These are phyloP conservation scores for Drosophila sordidula DNA, from an alignment of 2,888 invertebrate genomes.

Conservation along the genomic window DNA sequence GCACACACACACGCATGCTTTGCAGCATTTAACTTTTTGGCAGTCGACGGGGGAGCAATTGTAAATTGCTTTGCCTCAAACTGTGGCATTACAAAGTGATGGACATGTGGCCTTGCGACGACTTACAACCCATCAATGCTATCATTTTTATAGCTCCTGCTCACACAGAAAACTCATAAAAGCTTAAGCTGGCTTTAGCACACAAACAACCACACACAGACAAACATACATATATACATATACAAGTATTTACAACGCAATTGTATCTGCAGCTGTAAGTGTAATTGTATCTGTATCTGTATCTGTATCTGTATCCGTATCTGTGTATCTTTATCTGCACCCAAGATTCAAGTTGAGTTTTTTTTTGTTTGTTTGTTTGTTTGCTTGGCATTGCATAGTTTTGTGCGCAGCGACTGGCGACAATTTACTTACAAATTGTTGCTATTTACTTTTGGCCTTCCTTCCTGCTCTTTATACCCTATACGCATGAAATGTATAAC, in stretches of 20 bases:
- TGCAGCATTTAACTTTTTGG: slow-evolving; percentile 4
- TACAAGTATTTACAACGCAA: slow-evolving; percentile 33
- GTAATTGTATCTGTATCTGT: slow-evolving; percentile 27
- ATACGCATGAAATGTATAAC: background rate
- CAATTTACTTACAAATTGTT: slow-evolving; percentile 67
- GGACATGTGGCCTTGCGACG: slow-evolving; percentile 25
- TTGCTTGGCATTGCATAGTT: slow-evolving; percentile 37
- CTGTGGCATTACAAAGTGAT: slow-evolving; percentile 4
- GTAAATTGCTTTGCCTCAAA: slow-evolving; percentile 29
- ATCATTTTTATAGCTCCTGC: slow-evolving; percentile 30
- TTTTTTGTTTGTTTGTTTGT: slow-evolving; percentile 36
- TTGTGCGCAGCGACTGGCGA: slow-evolving; percentile 29
- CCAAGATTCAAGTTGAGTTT: slow-evolving; percentile 42
- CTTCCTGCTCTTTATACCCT: slow-evolving; percentile 20
- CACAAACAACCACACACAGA: background rate
- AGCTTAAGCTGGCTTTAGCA: slow-evolving; percentile 45
- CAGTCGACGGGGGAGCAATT: slow-evolving; percentile 18
- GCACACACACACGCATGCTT: background rate
- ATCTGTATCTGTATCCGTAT: slow-evolving; percentile 22
- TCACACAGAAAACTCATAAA: slow-evolving; percentile 14
- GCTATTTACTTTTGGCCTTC: slow-evolving; percentile 50
- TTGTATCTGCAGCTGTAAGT: slow-evolving; percentile 27
- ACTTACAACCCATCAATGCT: slow-evolving; percentile 22
- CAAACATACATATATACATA: slow-evolving; percentile 13
- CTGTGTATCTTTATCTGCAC: slow-evolving; percentile 35